Base-by-base conservation (phyloP, 2,113 vertebrate species). In the Tyrannus savana region DNA sequence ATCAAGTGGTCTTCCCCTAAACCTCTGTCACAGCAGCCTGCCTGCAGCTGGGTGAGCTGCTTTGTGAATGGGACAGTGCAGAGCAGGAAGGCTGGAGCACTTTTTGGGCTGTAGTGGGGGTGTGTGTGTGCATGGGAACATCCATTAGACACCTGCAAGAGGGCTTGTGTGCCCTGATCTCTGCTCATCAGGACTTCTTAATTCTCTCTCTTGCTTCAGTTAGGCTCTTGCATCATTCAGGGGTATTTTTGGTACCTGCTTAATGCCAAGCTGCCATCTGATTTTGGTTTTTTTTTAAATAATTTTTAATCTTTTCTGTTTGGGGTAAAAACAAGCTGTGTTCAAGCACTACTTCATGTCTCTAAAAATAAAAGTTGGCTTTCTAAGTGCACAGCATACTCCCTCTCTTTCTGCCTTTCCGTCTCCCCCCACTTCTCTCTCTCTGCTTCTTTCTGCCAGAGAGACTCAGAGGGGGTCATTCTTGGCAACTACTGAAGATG, bases 311-410 rank as follows among this genome's bases (percentile, higher is more conserved):
- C 75, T 84, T 82, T 86, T 86, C 85, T 72, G 44, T 75, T 62
- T 75, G 64, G 60, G 53, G 41, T 37, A 64, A 80, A 95, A 96
- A 42, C 68, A 90, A 74, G 76, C 84, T 90, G 52, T 75, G 68
- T 68, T 95, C 1, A 0, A 95, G 72, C 55, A 23, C 59, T 80
- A 77, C 72, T 97, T 88, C 83, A 67, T 8, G 1, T 89, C 79
- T 92, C 88, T 95, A 95, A 96, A 96, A 94, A 94, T 90, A 95
- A 84, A 94, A 93, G 52, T 84, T 84, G 88, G 52, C 83, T 97
- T 96, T 89, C 85, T 78, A 56, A 93, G 73, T 60, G 53, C 85
- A 44, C 30, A 81, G 72, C 82, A 52, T 62, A 75, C 14, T 96
- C 67, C 12, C 44, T 81, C 63, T 81, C 62, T 81, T 66, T 91